phyloP scores from a whole-genome alignment of 2,797 vertebrate genomes.

The Pipistrellus pipistrellus region DNA sequence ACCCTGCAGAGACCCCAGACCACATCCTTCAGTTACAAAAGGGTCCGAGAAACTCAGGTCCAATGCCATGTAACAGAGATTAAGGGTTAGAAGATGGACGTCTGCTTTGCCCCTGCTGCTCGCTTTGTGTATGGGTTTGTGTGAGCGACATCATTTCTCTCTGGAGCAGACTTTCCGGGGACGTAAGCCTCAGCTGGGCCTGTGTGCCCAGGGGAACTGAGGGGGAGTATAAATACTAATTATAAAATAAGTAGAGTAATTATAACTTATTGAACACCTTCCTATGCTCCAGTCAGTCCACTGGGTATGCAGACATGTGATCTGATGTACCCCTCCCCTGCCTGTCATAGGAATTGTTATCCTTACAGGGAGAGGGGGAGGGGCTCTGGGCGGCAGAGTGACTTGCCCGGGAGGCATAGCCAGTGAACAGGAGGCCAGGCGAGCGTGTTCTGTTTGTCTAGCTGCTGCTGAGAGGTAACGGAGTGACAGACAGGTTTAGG shows the following conservation, averaged over 20 bases:
- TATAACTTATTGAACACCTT: not conserved
- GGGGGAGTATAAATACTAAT: slow-evolving; percentile 4
- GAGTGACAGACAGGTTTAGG: not conserved
- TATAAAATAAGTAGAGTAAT: slow-evolving; percentile 45
- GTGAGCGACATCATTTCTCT: not conserved
- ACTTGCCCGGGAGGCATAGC: not conserved
- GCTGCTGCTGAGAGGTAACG: not conserved
- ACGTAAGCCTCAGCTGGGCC: not conserved
- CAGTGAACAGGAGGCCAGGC: not conserved
- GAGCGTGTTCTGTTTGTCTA: not conserved
- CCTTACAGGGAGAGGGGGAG: not conserved
- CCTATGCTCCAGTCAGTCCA: not conserved
- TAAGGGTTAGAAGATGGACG: not conserved
- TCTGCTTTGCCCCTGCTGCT: not conserved
- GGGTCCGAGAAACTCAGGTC: not conserved
- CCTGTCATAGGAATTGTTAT: not conserved
- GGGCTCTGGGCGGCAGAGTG: not conserved
- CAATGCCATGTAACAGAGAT: not conserved
- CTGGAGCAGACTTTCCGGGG: not conserved
- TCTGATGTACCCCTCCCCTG: not conserved
- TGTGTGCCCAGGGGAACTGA: not conserved
- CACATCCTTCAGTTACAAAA: not conserved
- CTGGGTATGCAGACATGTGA: not conserved
- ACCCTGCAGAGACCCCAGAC: not conserved
- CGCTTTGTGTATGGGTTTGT: not conserved